Evolutionary conservation across 1,140 invertebrate genomes (phyloP).

Genomic region (Leptonema lineaticorne): DNA sequence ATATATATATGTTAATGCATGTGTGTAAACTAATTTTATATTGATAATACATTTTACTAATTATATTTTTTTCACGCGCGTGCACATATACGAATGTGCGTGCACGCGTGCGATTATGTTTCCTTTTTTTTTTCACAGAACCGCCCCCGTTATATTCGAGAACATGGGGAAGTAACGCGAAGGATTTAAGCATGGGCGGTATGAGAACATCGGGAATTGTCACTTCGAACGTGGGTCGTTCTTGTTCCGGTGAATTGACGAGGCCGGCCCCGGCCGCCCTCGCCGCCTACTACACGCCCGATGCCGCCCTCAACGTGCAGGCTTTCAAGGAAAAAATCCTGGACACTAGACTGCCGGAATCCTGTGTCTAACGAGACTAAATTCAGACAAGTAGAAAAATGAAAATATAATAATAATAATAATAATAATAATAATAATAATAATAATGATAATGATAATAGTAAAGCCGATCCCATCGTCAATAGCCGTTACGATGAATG

Average conservation of each 20-base stretch:
- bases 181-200: conserved; percentile 24
- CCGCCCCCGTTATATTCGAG: conserved; percentile 39
- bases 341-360: conserved; percentile 40
- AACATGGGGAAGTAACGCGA: conserved; percentile 36
- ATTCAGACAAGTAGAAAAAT: no score
- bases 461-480: no score
- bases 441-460: no score
- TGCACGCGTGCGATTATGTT: no score
- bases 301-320: conserved; percentile 40
- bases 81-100: neutral
- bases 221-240: conserved; percentile 30
- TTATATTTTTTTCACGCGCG: no score
- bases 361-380: conserved; percentile 35
- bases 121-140: no score
- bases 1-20: no score
- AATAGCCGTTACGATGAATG: no score
- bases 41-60: no score
- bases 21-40: no score
- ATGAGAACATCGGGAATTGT: conserved; percentile 2
- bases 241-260: conserved; percentile 33
- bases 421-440: no score
- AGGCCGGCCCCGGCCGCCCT: conserved; percentile 34
- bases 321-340: conserved; percentile 41
- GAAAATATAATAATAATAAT: no score
- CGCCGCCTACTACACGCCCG: conserved; percentile 40